phyloP scores from a whole-genome alignment of 1,140 invertebrate species.

The Lasioglossum albipes region DNA sequence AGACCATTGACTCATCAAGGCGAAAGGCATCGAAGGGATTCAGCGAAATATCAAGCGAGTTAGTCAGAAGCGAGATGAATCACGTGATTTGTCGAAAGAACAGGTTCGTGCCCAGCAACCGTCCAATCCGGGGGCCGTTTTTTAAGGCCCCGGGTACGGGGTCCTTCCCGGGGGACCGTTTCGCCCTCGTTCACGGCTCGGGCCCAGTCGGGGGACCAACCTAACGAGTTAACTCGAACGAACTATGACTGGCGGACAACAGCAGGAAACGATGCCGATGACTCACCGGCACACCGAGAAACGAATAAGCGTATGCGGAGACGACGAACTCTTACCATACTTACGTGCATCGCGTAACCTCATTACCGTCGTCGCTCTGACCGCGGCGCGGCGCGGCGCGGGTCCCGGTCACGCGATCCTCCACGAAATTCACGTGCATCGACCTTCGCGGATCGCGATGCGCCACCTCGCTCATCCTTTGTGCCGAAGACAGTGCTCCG shows the following conservation, averaged over 20 bases:
- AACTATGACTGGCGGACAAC: slow-evolving; percentile 13
- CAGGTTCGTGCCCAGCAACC: slow-evolving; percentile 65
- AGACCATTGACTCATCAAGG: slow-evolving; percentile 71
- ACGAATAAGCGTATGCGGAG: slow-evolving; percentile 51
- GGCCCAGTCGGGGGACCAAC: neutral
- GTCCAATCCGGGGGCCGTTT: slow-evolving; percentile 29
- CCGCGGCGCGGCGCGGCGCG: no score
- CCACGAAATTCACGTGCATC: slow-evolving; percentile 13
- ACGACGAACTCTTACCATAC: slow-evolving; percentile 48
- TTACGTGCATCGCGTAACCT: slow-evolving; percentile 66
- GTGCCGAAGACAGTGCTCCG: neutral
- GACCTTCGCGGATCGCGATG: slow-evolving; percentile 31
- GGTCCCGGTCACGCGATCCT: slow-evolving; percentile 38
- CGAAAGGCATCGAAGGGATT: slow-evolving; percentile 67
- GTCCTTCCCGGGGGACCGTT: slow-evolving; percentile 23
- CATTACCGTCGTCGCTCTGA: slow-evolving; percentile 51
- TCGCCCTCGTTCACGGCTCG: neutral
- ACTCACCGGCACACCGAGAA: slow-evolving; percentile 65
- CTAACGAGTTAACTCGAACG: slow-evolving; percentile 35
- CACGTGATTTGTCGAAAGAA: slow-evolving; percentile 70
- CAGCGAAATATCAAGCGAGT: slow-evolving; percentile 71
- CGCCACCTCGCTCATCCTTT: neutral
- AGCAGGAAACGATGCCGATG: slow-evolving; percentile 68
- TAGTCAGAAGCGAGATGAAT: slow-evolving; percentile 76
- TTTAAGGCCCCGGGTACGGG: slow-evolving; percentile 20